Percentiles rank a stretch among this genome's conserved stretches.
These are phyloP conservation scores for Premnoplex brunnescens DNA, from an alignment of 2,797 vertebrate species.

Conservation along the genomic window DNA sequence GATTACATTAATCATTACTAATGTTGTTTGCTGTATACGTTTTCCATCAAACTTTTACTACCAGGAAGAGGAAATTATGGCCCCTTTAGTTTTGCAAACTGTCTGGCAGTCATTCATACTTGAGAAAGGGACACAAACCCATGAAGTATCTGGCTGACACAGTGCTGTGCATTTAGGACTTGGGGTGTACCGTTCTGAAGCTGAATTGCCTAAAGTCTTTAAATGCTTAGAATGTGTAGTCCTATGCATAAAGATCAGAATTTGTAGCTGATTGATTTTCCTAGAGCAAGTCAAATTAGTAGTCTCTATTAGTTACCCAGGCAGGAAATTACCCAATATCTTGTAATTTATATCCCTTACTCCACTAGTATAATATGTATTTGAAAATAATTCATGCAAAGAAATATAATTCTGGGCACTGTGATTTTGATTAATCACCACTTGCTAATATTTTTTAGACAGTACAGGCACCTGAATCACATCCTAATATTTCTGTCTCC, in stretches of 20 bases:
- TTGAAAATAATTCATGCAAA: conserved; percentile 1
- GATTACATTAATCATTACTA: neutral
- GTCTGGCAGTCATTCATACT: neutral
- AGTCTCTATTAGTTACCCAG: neutral
- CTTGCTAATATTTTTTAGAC: neutral
- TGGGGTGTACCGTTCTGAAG: neutral
- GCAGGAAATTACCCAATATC: neutral
- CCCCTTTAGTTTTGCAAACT: neutral
- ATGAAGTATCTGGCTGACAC: neutral
- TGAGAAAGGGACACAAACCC: neutral
- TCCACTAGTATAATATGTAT: neutral
- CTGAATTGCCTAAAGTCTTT: neutral
- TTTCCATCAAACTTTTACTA: neutral
- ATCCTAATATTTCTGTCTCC: neutral
- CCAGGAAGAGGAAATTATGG: neutral
- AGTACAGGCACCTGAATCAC: neutral
- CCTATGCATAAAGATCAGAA: neutral
- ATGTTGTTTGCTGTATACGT: neutral
- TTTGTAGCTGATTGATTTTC: neutral
- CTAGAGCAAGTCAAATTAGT: neutral
- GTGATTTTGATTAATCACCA: neutral
- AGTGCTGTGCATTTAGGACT: neutral
- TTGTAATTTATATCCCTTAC: neutral
- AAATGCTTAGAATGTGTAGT: neutral
- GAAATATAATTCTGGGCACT: neutral